phyloP scores from a whole-genome alignment of 2,797 vertebrate genomes.

The Sebastes umbrosus region DNA sequence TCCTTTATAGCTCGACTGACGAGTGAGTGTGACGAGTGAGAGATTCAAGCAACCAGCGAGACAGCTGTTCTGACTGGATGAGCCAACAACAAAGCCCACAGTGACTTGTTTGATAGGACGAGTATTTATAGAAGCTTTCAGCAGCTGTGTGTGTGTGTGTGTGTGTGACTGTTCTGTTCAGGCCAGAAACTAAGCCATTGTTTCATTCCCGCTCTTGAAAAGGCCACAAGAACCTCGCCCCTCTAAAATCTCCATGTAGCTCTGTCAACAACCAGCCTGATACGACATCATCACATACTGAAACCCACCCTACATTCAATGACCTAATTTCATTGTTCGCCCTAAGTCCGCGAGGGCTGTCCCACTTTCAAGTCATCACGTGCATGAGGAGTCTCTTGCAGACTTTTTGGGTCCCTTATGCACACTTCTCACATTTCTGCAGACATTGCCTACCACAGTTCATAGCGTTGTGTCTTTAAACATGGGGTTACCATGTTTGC shows the following conservation, averaged over 20 bases:
- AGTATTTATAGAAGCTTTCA: constrained; percentile 68
- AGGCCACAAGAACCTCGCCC: background rate
- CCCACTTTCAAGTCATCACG: background rate
- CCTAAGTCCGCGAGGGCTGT: background rate
- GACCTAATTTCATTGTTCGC: background rate
- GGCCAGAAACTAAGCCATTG: constrained; percentile 13
- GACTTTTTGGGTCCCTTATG: no score
- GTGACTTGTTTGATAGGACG: constrained; percentile 15
- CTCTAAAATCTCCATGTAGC: background rate
- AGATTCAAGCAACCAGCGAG: background rate
- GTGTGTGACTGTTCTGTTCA: constrained; percentile 12
- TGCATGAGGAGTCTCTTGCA: background rate
- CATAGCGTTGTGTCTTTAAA: no score
- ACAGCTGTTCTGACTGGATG: constrained; percentile 25
- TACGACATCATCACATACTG: background rate
- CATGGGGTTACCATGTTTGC: no score
- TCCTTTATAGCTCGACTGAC: background rate
- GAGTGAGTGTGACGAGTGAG: background rate
- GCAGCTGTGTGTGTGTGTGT: constrained; percentile 11
- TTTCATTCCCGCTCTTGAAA: constrained; percentile 8
- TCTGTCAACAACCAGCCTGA: constrained; percentile 1
- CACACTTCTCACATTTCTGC: no score
- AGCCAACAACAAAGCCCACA: constrained; percentile 11
- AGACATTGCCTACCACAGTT: no score
- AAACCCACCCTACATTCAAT: background rate